Evolutionary conservation across 2,888 invertebrate genomes (phyloP).

Genomic region (Dryobota labecula): DNA sequence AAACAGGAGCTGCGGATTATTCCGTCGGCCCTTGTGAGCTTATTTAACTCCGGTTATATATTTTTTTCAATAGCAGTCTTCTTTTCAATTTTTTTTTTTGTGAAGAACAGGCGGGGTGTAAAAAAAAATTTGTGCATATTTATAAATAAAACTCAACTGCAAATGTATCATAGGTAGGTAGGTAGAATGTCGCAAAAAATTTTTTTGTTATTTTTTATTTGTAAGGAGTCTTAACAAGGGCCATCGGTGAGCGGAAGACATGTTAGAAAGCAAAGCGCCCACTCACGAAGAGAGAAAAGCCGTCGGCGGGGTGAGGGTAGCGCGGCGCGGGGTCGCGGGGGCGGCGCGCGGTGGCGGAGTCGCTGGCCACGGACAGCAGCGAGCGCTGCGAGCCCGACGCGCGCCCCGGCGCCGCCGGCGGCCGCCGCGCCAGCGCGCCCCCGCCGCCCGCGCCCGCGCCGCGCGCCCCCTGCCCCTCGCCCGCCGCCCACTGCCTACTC

Average conservation of each 20-base stretch:
- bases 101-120: slow-evolving; percentile 9
- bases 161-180: neutral
- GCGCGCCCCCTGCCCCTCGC: slow-evolving; percentile 83
- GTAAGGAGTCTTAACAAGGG: slow-evolving; percentile 60
- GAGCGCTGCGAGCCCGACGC: slow-evolving; percentile 86
- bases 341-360: slow-evolving; percentile 87
- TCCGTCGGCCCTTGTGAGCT: slow-evolving; percentile 83
- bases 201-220: neutral
- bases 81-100: slow-evolving; percentile 10
- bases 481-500: slow-evolving; percentile 88
- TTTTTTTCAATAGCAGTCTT: slow-evolving; percentile 58
- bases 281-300: slow-evolving; percentile 90
- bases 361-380: slow-evolving; percentile 89
- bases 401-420: slow-evolving; percentile 70
- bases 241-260: slow-evolving; percentile 74
- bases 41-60: slow-evolving; percentile 68
- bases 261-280: slow-evolving; percentile 90
- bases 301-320: slow-evolving; percentile 84
- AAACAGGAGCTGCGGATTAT: slow-evolving; percentile 87
- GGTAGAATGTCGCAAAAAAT: neutral
- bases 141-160: slow-evolving; percentile 5
- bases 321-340: slow-evolving; percentile 83
- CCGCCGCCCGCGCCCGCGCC: slow-evolving; percentile 75
- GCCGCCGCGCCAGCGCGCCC: slow-evolving; percentile 68
- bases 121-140: slow-evolving; percentile 13